Percentiles rank a stretch among this genome's conserved stretches.
These are phyloP conservation scores for Thryonomys swinderianus DNA, from an alignment of 2,113 vertebrate genomes.

Conservation along the genomic window DNA sequence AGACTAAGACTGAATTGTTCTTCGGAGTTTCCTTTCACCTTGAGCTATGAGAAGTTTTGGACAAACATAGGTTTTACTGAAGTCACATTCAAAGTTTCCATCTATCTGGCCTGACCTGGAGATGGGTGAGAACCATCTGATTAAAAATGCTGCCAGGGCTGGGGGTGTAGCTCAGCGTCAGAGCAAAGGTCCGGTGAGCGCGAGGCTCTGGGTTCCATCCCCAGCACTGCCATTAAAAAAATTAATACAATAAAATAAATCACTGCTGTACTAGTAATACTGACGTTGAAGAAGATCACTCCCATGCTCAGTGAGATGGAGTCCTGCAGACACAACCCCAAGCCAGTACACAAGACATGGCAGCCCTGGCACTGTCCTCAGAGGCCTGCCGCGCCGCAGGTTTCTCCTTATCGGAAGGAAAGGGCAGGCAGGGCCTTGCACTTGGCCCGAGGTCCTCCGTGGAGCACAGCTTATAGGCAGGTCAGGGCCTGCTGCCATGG, in stretches of 20 bases:
- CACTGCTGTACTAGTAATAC: background rate
- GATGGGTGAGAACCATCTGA: background rate
- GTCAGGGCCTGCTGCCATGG: background rate
- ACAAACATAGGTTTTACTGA: background rate
- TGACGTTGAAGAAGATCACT: background rate
- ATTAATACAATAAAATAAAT: background rate
- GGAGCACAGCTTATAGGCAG: background rate
- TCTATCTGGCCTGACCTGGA: background rate
- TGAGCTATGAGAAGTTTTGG: background rate
- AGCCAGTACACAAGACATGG: background rate
- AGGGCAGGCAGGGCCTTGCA: background rate
- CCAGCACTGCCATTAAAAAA: no score
- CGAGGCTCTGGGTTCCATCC: background rate
- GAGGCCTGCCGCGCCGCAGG: background rate
- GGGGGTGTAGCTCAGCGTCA: background rate
- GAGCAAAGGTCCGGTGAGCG: background rate
- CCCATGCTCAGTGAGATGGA: background rate
- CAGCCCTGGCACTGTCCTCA: no score
- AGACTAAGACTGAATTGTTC: background rate
- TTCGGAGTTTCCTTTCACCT: background rate
- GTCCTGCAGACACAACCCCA: background rate
- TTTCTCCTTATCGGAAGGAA: background rate
- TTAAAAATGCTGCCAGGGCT: background rate
- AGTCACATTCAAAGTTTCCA: background rate
- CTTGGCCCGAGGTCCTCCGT: background rate